Conservation (phyloP, 2,113 vertebrate genomes). For the Oplegnathus fasciatus region DNA sequence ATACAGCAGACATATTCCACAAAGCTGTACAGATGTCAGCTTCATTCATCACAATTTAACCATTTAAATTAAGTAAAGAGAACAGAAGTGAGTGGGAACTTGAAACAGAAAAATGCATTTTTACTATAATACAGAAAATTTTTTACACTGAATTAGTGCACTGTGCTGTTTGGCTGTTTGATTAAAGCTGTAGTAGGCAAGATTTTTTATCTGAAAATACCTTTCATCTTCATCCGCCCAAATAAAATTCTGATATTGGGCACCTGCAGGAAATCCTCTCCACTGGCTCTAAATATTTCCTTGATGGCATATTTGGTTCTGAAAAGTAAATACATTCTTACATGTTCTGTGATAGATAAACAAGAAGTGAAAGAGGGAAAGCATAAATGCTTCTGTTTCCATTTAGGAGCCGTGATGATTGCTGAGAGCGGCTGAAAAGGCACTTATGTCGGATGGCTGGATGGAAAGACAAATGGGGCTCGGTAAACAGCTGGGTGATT, state of each 20-base stretch:
- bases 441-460: conserved; percentile 49
- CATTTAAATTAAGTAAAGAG: background rate
- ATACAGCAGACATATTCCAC: conserved; percentile 10
- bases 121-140: background rate
- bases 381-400: background rate
- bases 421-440: conserved; percentile 42
- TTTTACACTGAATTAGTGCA: background rate
- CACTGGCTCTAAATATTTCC: background rate
- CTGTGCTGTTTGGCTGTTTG: background rate
- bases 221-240: background rate
- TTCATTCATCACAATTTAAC: background rate
- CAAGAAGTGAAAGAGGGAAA: background rate
- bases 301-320: conserved; percentile 5
- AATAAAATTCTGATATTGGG: background rate
- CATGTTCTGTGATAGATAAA: background rate
- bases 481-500: background rate
- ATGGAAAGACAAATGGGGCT: background rate
- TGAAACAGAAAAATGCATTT: background rate
- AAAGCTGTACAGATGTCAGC: conserved; percentile 13
- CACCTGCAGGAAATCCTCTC: background rate
- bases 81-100: background rate
- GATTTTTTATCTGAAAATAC: background rate
- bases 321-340: conserved; percentile 9
- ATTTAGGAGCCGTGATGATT: conserved; percentile 6
- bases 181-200: conserved; percentile 1